Evolutionary conservation across 2,888 invertebrate genomes (phyloP).

Genomic region (Diadegma fenestrale): DNA sequence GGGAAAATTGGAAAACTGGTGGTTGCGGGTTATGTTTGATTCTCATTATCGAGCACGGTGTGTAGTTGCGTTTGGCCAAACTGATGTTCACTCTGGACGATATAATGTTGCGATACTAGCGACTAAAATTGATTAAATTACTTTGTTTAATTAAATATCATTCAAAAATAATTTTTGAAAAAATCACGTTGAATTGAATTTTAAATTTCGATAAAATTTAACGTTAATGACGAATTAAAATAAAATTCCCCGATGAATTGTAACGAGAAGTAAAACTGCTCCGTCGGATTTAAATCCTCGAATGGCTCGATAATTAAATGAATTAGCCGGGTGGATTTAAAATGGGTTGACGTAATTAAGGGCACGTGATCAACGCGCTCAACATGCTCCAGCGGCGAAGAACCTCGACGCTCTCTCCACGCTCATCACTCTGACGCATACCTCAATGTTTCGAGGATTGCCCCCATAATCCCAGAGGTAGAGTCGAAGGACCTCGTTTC

Average conservation of each 20-base stretch:
- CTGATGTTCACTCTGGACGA: background rate
- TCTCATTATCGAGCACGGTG: background rate
- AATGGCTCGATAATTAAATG: background rate
- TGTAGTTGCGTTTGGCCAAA: background rate
- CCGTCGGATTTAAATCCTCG: background rate
- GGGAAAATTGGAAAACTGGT: conserved; percentile 12
- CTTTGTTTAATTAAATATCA: background rate
- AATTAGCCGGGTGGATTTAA: background rate
- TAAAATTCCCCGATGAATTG: background rate
- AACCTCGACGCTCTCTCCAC: conserved; percentile 13
- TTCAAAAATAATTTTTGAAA: background rate
- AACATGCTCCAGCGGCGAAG: background rate
- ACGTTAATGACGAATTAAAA: background rate
- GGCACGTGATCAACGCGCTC: background rate
- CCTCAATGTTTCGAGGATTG: conserved; percentile 42
- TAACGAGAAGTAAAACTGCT: background rate
- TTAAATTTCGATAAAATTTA: background rate
- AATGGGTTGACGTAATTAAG: conserved; percentile 7
- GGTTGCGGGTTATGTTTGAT: conserved; percentile 8
- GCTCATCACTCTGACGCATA: conserved; percentile 22
- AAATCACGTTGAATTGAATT: background rate
- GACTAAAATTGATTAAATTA: background rate
- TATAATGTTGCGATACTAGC: background rate
- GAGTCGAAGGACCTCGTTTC: conserved; percentile 22
- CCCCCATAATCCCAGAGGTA: conserved; percentile 29